These are phyloP conservation scores for Thryonomys swinderianus DNA, from an alignment of 2,113 vertebrate species.

Conservation along the genomic window DNA sequence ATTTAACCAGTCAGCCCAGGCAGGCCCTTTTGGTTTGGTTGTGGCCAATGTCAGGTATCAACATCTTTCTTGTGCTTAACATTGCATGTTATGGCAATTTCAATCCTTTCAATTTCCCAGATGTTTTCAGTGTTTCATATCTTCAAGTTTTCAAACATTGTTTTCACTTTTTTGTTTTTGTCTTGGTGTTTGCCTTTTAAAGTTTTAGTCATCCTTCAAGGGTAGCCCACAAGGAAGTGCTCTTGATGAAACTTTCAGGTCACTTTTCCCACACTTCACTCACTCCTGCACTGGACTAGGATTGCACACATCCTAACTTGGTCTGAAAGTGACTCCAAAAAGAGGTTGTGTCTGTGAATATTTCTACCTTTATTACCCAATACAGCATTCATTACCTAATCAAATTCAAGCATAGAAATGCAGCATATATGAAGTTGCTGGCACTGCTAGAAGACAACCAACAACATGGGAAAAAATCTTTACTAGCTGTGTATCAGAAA, in stretches of 20 bases:
- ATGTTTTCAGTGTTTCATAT: rapidly evolving
- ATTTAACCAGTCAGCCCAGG: rapidly evolving
- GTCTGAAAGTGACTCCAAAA: too few relatives aligned
- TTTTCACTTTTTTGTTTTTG: not conserved
- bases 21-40: not conserved
- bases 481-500: too few relatives aligned
- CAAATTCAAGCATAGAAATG: not conserved
- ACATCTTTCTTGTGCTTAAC: rapidly evolving
- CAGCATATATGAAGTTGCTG: too few relatives aligned
- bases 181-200: not conserved
- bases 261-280: not conserved
- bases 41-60: rapidly evolving
- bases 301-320: too few relatives aligned
- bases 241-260: too few relatives aligned
- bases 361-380: not conserved
- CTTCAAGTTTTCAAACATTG: not conserved
- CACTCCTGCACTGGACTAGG: too few relatives aligned
- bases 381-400: not conserved
- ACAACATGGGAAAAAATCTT: too few relatives aligned
- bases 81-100: rapidly evolving
- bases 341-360: rapidly evolving
- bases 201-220: not conserved
- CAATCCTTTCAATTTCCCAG: not conserved
- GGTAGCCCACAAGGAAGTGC: not conserved
- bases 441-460: too few relatives aligned